Percentiles rank a stretch among this genome's conserved stretches.
phyloP scores from a whole-genome alignment of 1,140 invertebrate genomes.

The Drosophila quadrilineata region DNA sequence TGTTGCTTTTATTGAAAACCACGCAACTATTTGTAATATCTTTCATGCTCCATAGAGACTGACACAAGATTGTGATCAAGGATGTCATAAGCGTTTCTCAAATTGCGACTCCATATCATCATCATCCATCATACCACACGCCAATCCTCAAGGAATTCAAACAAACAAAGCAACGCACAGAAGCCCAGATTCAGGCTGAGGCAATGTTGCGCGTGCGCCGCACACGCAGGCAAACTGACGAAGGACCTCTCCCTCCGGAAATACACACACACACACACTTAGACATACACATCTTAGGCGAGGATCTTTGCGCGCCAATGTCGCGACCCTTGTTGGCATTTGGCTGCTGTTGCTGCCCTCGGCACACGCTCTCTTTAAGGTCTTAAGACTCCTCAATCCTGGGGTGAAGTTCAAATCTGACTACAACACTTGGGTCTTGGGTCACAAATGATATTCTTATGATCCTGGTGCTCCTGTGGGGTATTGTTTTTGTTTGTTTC shows the following conservation, averaged over 20 bases:
- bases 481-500: constrained; percentile 58
- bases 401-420: constrained; percentile 27
- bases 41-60: constrained; percentile 43
- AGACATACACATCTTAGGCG: too few relatives aligned
- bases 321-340: constrained; percentile 44
- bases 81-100: constrained; percentile 40
- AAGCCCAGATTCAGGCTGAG: constrained; percentile 36
- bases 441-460: constrained; percentile 69
- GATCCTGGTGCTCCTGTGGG: constrained; percentile 57
- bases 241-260: constrained; percentile 39
- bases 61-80: constrained; percentile 70
- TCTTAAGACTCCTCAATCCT: constrained; percentile 20
- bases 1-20: constrained; percentile 22
- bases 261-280: constrained; percentile 46
- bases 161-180: too few relatives aligned
- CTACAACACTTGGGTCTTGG: constrained; percentile 4
- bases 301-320: constrained; percentile 59
- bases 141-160: constrained; percentile 65
- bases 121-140: constrained; percentile 70
- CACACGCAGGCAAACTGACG: constrained; percentile 45
- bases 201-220: constrained; percentile 66
- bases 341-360: constrained; percentile 34
- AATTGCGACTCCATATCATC: too few relatives aligned
- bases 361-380: constrained; percentile 48
- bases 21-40: too few relatives aligned